A percentile compares a stretch with the other conserved stretches of the same genome.
Conservation (phyloP, 2,797 vertebrate species). For the Sebastes jordani region DNA sequence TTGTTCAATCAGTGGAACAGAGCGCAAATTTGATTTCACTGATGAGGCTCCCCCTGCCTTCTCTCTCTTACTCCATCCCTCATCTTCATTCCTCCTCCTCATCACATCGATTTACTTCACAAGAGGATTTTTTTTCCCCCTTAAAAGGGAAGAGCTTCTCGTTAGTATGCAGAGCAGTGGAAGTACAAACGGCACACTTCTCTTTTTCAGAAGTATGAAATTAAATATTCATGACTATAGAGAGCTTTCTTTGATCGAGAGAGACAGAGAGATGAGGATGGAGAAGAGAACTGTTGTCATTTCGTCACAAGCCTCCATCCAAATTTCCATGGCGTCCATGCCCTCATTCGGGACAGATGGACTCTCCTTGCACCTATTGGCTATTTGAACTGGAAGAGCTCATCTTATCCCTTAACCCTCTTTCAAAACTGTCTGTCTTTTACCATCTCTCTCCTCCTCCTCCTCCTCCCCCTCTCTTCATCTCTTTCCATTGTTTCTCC, state of each 20-base stretch:
- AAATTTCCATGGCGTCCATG: constrained; percentile 9
- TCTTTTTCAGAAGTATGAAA: constrained; percentile 70
- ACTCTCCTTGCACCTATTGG: constrained; percentile 36
- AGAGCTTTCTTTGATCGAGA: constrained; percentile 52
- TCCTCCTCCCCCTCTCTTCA: neutral
- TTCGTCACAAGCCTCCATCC: constrained; percentile 35
- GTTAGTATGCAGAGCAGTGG: constrained; percentile 72
- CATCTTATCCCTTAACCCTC: neutral
- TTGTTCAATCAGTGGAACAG: constrained; percentile 42
- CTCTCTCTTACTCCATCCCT: constrained; percentile 38
- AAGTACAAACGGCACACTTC: constrained; percentile 63
- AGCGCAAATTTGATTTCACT: constrained; percentile 50
- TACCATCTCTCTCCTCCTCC: constrained; percentile 16
- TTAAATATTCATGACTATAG: constrained; percentile 80
- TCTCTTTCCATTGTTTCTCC: constrained; percentile 18
- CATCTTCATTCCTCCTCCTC: constrained; percentile 50
- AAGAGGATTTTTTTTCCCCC: constrained; percentile 3
- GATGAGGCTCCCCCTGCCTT: constrained; percentile 36
- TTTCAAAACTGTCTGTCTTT: constrained; percentile 24
- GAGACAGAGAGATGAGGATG: constrained; percentile 14
- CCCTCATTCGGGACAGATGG: constrained; percentile 28
- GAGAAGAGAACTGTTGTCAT: constrained; percentile 38
- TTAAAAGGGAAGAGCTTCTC: constrained; percentile 54
- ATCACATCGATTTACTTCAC: constrained; percentile 62
- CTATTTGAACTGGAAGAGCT: constrained; percentile 37